phyloP scores from a whole-genome alignment of 2,113 vertebrate species.

The Circaetus gallicus region DNA sequence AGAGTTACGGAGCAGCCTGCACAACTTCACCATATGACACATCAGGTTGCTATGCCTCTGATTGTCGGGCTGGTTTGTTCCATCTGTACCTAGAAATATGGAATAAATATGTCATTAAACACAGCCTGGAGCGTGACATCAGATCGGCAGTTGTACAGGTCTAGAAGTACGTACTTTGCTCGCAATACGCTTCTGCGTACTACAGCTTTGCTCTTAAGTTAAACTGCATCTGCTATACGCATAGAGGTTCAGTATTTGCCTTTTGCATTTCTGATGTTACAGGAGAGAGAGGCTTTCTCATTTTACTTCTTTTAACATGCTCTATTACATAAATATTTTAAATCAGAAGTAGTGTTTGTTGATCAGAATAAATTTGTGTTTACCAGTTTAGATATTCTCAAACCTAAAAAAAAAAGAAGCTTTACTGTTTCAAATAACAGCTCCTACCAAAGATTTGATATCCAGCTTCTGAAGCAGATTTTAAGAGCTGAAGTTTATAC shows the following conservation, averaged over 20 bases:
- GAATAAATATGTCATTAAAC: not conserved
- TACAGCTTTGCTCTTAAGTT: not conserved
- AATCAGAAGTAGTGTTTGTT: not conserved
- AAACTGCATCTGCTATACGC: not conserved
- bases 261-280: not conserved
- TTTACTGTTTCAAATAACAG: not conserved
- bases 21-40: not conserved
- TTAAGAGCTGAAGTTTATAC: not conserved
- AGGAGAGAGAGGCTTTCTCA: not conserved
- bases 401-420: not conserved
- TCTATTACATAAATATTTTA: not conserved
- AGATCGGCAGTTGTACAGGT: not conserved
- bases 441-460: not conserved
- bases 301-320: not conserved
- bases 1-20: not conserved
- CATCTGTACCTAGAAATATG: slow-evolving; percentile 1
- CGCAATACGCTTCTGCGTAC: rapidly evolving
- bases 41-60: not conserved
- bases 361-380: not conserved
- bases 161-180: not conserved
- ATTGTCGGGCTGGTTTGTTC: not conserved
- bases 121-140: not conserved
- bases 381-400: not conserved
- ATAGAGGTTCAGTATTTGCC: not conserved
- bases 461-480: not conserved